Conservation (phyloP, 2,797 vertebrate genomes). For the Loriculus beryllinus region DNA sequence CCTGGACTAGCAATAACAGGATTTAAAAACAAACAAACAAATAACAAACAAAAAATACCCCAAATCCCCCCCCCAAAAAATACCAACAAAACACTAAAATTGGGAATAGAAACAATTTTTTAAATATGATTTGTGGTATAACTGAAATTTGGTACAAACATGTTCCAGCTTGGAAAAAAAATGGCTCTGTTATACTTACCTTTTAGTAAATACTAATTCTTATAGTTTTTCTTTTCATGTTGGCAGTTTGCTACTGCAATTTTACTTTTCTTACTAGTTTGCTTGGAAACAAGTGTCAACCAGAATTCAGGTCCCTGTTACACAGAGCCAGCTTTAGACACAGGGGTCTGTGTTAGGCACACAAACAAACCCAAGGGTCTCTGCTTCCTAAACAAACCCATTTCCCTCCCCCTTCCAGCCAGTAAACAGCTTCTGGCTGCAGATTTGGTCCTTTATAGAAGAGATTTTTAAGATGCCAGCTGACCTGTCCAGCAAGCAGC, state of each 20-base stretch:
- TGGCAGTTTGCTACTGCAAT: background rate
- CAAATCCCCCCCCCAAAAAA: too few relatives aligned
- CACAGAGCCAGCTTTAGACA: background rate
- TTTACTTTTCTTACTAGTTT: background rate
- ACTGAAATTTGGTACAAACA: background rate
- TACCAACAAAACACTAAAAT: background rate
- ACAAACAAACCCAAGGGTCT: conserved; percentile 8
- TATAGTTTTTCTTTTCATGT: background rate
- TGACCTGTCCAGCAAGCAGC: conserved; percentile 54
- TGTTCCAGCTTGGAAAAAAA: background rate
- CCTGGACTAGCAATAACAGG: background rate
- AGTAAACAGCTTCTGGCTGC: conserved; percentile 61
- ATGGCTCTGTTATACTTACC: background rate
- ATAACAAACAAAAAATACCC: too few relatives aligned
- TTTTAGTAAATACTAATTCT: background rate
- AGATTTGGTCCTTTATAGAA: conserved; percentile 33
- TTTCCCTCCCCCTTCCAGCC: background rate
- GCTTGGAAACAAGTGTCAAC: background rate
- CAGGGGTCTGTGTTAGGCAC: background rate
- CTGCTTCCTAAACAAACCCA: conserved; percentile 39
- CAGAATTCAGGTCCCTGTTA: background rate
- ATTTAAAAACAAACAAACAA: background rate
- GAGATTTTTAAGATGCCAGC: conserved; percentile 51
- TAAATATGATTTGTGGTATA: background rate
- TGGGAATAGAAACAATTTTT: background rate